Conservation (phyloP, 1,140 invertebrate species). For the Homarus americanus region DNA sequence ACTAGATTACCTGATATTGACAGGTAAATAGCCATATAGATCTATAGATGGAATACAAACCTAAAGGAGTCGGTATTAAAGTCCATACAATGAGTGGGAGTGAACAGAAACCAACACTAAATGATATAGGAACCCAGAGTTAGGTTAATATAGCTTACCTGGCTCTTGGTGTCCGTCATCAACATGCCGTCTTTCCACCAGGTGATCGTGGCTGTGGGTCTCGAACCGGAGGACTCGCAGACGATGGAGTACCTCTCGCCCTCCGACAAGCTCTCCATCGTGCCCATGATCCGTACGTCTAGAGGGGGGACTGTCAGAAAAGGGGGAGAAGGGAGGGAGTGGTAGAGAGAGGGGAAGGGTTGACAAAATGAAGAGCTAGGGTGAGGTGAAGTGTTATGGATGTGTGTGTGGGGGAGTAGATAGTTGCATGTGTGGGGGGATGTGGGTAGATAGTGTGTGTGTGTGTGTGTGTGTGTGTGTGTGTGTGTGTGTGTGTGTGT, state of each 20-base stretch:
- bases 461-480: too few relatives aligned
- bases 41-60: too few relatives aligned
- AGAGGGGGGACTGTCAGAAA: conserved; percentile 25
- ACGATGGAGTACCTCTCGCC: conserved; percentile 87
- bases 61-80: too few relatives aligned
- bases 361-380: background rate
- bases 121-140: too few relatives aligned
- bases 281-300: conserved; percentile 52
- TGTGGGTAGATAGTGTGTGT: too few relatives aligned
- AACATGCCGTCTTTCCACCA: conserved; percentile 87
- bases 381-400: background rate
- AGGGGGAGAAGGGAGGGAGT: background rate
- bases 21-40: too few relatives aligned
- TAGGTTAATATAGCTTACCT: too few relatives aligned
- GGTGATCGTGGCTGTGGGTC: conserved; percentile 87
- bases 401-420: background rate
- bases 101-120: too few relatives aligned
- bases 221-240: conserved; percentile 88
- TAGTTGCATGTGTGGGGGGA: background rate
- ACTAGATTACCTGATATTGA: too few relatives aligned
- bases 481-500: too few relatives aligned
- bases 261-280: conserved; percentile 85
- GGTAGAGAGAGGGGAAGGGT: background rate
- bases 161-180: conserved; percentile 66
- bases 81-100: too few relatives aligned